Base-by-base conservation (phyloP, 2,888 invertebrate species). In the Globia sparganii region DNA sequence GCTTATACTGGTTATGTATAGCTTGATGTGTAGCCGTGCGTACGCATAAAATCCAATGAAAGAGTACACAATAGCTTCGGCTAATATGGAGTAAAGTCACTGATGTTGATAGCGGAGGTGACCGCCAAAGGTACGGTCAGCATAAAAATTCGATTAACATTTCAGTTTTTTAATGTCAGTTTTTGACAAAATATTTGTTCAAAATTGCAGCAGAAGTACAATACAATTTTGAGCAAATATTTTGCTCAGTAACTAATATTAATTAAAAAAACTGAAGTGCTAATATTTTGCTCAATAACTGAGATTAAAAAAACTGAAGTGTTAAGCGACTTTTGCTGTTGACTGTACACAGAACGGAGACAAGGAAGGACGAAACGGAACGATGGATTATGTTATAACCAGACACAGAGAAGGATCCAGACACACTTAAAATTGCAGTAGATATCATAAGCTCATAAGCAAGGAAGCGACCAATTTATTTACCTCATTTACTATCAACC, bases 401-500 rank as follows among this genome's bases (percentile, higher is more conserved):
- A 72, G 11, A 37, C 34, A 31, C 8, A 28, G 8, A 67, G 28
- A 58, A 67, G 3, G 2, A 31, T 15, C 49, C 31, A 2, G 15
- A 15, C 64, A 34, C 13, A n/a, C 11, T 59, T 2, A 65, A 75
- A 53, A 79, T 58, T 37, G 1, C 46, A 68, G 11, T 66, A 66
- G 53, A 80, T 66, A 75, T 75, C 40, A 68, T 66, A 78, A 70
- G 34, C 75, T 75, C 40, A 68, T 66, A 78, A 70, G 34, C 75
- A 75, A 31, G 61, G 25, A 78, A 64, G 67, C 75, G 49, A 67
- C 61, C 62, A 73, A 71, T 77, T 81, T 69, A 69, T 66, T 72
- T 78, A 66, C 70, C 75, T 81, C 75, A 75, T 66, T 86, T 65
- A 61, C 59, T 75, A 34, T 13, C 34, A 77, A 81, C 71, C 78